These are phyloP conservation scores for Zhengitettix transpicula DNA, from an alignment of 2,888 invertebrate genomes.

Conservation along the genomic window DNA sequence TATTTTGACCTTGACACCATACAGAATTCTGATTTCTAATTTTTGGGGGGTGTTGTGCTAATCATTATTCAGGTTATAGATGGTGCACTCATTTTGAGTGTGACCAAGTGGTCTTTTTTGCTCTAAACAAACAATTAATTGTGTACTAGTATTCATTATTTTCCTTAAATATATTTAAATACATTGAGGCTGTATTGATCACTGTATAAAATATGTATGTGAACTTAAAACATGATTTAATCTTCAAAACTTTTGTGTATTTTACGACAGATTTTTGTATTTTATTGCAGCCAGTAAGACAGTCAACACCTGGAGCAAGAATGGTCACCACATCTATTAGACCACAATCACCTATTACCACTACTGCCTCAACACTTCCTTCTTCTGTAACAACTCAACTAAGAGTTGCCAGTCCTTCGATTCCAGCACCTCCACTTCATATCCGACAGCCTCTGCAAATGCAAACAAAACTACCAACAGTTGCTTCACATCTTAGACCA, in stretches of 20 bases:
- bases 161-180: no score
- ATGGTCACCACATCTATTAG: slow-evolving; percentile 13
- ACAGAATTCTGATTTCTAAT: no score
- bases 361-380: slow-evolving; percentile 3
- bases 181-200: no score
- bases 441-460: slow-evolving; percentile 9
- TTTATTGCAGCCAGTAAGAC: slow-evolving; percentile 14
- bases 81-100: no score
- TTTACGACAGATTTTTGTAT: neutral
- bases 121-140: no score
- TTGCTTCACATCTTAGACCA: slow-evolving; percentile 1
- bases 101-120: no score
- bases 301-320: slow-evolving; percentile 8
- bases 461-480: slow-evolving; percentile 2
- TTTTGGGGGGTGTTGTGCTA: no score
- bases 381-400: neutral
- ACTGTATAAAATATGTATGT: no score
- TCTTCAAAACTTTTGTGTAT: neutral
- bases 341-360: slow-evolving; percentile 10
- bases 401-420: slow-evolving; percentile 4
- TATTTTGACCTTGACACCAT: no score
- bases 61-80: no score
- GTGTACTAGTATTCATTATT: no score
- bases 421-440: slow-evolving; percentile 11
- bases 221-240: neutral